phyloP scores from a whole-genome alignment of 2,797 vertebrate genomes.

The Atherinosoma microstoma region DNA sequence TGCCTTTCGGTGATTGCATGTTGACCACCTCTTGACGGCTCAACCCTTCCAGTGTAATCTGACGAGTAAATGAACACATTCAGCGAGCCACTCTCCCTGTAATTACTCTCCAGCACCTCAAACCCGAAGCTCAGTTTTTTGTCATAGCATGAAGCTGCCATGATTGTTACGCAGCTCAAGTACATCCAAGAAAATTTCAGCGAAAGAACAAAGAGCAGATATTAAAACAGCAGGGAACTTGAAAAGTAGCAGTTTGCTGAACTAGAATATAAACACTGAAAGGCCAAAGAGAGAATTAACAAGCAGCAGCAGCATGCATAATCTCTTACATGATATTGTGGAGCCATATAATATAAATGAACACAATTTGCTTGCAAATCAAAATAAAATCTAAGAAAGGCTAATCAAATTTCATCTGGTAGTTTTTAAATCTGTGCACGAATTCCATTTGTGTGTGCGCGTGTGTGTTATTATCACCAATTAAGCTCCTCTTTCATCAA shows the following conservation, averaged over 20 bases:
- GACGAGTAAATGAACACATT: constrained; percentile 42
- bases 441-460: constrained; percentile 20
- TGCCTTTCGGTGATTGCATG: constrained; percentile 30
- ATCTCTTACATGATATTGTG: constrained; percentile 73
- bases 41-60: constrained; percentile 19
- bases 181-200: constrained; percentile 31
- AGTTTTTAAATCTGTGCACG: constrained; percentile 30
- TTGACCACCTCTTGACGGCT: constrained; percentile 33
- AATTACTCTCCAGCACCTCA: constrained; percentile 47
- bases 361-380: constrained; percentile 52
- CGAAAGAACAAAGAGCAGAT: constrained; percentile 54
- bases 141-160: constrained; percentile 30
- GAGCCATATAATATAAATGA: constrained; percentile 63
- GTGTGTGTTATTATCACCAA: constrained; percentile 47
- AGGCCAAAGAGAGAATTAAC: constrained; percentile 66
- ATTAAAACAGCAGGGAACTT: constrained; percentile 75
- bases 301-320: constrained; percentile 73
- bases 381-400: constrained; percentile 44
- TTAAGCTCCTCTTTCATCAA: constrained; percentile 59
- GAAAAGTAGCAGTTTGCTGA: constrained; percentile 64
- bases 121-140: constrained; percentile 32
- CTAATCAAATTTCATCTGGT: constrained; percentile 53
- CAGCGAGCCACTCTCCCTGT: constrained; percentile 22
- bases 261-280: constrained; percentile 75
- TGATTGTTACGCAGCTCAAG: constrained; percentile 41